These are phyloP conservation scores for Tetramorium bicarinatum DNA, from an alignment of 2,888 invertebrate species.

Conservation along the genomic window DNA sequence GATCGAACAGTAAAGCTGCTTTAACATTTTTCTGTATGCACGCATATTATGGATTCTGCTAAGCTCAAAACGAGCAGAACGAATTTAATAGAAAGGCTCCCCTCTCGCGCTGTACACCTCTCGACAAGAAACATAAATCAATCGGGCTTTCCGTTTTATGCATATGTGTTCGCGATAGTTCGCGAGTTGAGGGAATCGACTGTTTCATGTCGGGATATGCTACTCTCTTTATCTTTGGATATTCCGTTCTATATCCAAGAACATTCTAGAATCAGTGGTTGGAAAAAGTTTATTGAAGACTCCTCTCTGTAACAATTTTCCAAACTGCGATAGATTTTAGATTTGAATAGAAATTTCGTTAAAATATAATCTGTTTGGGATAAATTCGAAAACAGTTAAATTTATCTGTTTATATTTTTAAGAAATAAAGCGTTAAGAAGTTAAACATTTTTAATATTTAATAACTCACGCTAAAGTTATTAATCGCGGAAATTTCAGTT, in stretches of 20 bases:
- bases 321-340: not conserved
- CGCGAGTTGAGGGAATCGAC: constrained; percentile 3
- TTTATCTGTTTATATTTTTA: not conserved
- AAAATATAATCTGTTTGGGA: not conserved
- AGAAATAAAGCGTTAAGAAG: not conserved
- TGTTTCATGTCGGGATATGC: not conserved
- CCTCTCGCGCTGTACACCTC: not conserved
- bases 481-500: not conserved
- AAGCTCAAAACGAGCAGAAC: constrained; percentile 31
- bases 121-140: constrained; percentile 24
- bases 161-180: constrained; percentile 23
- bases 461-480: not conserved
- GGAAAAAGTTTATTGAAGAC: not conserved
- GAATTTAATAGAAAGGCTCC: constrained; percentile 46
- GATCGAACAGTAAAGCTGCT: constrained; percentile 44
- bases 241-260: not conserved
- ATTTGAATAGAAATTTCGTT: not conserved
- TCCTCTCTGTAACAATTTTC: not conserved
- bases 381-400: not conserved
- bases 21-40: constrained; percentile 33
- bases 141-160: constrained; percentile 28
- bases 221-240: not conserved
- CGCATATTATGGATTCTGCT: constrained; percentile 35
- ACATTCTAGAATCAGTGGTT: not conserved
- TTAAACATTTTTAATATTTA: not conserved